Percentiles rank a stretch among this genome's conserved stretches.
phyloP scores from a whole-genome alignment of 2,797 vertebrate genomes.

The Brotogeris chrysoptera region DNA sequence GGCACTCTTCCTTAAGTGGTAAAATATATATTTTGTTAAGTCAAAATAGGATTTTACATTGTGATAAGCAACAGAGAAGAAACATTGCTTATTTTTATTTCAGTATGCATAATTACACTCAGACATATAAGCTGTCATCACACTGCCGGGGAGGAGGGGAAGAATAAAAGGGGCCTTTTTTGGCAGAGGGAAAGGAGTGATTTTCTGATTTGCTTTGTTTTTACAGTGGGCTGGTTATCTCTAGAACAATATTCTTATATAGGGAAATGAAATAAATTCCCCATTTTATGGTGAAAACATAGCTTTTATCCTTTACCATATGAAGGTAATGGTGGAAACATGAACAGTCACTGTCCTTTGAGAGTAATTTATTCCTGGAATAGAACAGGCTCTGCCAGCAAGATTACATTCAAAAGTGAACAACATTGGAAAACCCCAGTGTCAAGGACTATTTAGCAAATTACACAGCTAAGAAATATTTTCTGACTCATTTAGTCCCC shows the following conservation, averaged over 20 bases:
- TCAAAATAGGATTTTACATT: neutral
- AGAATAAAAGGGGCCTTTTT: neutral
- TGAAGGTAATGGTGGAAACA: neutral
- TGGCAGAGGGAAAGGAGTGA: neutral
- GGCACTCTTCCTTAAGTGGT: neutral
- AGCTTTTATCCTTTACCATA: neutral
- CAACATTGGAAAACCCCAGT: neutral
- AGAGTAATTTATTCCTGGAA: constrained; percentile 42
- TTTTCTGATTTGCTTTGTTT: constrained; percentile 24
- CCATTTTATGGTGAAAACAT: neutral
- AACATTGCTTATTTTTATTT: constrained; percentile 23
- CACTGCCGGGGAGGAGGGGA: neutral
- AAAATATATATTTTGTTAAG: neutral
- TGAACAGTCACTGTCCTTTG: neutral
- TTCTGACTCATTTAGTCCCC: constrained; percentile 20
- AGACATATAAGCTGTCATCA: neutral
- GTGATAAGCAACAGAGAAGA: constrained; percentile 12
- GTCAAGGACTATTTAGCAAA: constrained; percentile 8
- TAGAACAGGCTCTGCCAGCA: neutral
- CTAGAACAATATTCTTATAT: neutral
- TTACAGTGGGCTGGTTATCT: neutral
- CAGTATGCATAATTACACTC: neutral
- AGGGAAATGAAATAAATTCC: neutral
- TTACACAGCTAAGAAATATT: constrained; percentile 24
- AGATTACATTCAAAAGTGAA: constrained; percentile 18